Conservation (phyloP, 2,888 invertebrate species). For the Sinohyriopsis cumingii region DNA sequence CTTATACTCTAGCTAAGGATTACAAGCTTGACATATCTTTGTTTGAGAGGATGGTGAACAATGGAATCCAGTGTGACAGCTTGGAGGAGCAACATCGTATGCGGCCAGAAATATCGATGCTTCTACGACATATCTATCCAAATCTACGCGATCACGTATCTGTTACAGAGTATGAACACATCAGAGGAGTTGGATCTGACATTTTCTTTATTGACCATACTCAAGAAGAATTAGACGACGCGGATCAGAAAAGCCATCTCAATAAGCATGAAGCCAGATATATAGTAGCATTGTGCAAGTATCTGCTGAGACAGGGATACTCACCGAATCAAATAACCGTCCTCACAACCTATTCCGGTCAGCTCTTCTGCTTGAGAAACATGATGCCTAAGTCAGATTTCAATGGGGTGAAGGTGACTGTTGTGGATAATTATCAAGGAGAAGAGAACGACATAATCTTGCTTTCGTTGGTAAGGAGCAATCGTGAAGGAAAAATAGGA, state of each 20-base stretch:
- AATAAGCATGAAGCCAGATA: constrained; percentile 63
- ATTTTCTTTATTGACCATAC: constrained; percentile 63
- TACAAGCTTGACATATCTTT: constrained; percentile 84
- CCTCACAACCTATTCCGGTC: constrained; percentile 66
- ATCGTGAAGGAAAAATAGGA: constrained; percentile 58
- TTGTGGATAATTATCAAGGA: constrained; percentile 68
- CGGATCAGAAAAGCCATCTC: constrained; percentile 54
- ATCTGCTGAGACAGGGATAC: constrained; percentile 64
- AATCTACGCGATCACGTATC: constrained; percentile 48
- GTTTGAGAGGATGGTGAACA: constrained; percentile 85
- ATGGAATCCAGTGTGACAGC: constrained; percentile 77
- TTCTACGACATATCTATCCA: constrained; percentile 53
- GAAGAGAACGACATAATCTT: constrained; percentile 71
- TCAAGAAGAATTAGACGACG: constrained; percentile 50
- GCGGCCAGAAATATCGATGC: constrained; percentile 65
- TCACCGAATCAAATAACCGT: constrained; percentile 57
- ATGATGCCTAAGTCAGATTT: constrained; percentile 52
- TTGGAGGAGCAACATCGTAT: constrained; percentile 78
- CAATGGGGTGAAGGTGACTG: constrained; percentile 53
- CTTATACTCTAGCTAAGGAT: constrained; percentile 79
- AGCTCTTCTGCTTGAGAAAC: constrained; percentile 52
- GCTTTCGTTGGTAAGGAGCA: constrained; percentile 69
- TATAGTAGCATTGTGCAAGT: constrained; percentile 52
- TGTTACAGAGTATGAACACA: constrained; percentile 44
- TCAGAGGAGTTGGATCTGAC: constrained; percentile 54